phyloP scores from a whole-genome alignment of 1,140 invertebrate genomes.

The Psilanteris sp. region DNA sequence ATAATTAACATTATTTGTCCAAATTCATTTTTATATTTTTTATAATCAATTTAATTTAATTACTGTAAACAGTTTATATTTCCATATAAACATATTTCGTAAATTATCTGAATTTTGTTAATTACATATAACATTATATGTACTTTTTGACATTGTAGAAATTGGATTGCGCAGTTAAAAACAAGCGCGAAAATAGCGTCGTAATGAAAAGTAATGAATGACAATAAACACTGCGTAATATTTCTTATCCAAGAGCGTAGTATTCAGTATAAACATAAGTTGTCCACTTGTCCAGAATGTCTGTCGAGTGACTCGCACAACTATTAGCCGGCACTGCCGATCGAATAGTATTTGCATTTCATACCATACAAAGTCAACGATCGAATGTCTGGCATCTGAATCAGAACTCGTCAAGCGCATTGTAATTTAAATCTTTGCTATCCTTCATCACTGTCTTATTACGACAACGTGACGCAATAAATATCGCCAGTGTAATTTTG shows the following conservation, averaged over 20 bases:
- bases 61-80: no score
- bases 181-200: constrained; percentile 26
- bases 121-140: background rate
- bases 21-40: no score
- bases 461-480: constrained; percentile 46
- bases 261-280: constrained; percentile 47
- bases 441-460: constrained; percentile 54
- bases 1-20: no score
- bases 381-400: constrained; percentile 46
- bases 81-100: no score
- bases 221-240: constrained; percentile 5
- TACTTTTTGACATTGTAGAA: constrained; percentile 14
- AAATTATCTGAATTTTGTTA: no score
- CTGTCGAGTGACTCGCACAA: constrained; percentile 35
- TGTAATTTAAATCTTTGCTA: constrained; percentile 50
- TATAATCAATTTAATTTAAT: no score
- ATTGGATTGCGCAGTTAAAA: background rate
- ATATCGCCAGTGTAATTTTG: constrained; percentile 40
- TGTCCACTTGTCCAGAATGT: constrained; percentile 39
- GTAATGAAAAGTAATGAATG: constrained; percentile 28
- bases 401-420: constrained; percentile 45
- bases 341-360: constrained; percentile 62
- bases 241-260: constrained; percentile 22
- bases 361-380: constrained; percentile 61
- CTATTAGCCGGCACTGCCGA: constrained; percentile 45